Evolutionary conservation across 2,113 vertebrate genomes (phyloP).

Genomic region (Lamprologus speciosus): DNA sequence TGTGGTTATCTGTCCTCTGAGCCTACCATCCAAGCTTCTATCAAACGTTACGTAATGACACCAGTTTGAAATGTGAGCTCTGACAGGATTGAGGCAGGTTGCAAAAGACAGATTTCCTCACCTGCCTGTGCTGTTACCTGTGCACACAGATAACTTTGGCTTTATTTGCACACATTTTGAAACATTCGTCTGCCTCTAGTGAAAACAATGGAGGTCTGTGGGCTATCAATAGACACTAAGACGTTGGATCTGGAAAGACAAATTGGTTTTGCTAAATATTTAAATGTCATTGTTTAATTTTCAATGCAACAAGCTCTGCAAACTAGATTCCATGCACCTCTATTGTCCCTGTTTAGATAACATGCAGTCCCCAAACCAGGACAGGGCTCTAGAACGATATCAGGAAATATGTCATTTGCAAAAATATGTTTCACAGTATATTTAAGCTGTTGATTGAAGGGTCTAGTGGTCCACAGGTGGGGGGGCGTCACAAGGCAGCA

Average conservation of each 20-base stretch:
- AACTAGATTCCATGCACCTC: background rate
- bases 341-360: background rate
- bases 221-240: background rate
- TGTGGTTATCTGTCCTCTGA: background rate
- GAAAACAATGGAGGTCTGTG: background rate
- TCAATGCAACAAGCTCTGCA: background rate
- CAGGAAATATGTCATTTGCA: background rate
- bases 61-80: background rate
- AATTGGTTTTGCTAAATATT: background rate
- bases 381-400: background rate
- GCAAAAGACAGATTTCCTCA: background rate
- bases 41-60: background rate
- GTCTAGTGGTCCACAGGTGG: constrained; percentile 48
- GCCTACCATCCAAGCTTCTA: rapidly evolving
- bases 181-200: background rate
- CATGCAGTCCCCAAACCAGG: background rate
- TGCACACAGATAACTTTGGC: background rate
- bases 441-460: background rate
- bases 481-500: background rate
- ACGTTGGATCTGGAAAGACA: background rate
- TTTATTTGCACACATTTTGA: background rate
- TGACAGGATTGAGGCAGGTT: background rate
- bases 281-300: background rate
- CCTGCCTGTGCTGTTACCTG: background rate
- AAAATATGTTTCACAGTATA: background rate